These are phyloP conservation scores for Mus caroli DNA, from an alignment of 2,797 vertebrate species.

Conservation along the genomic window DNA sequence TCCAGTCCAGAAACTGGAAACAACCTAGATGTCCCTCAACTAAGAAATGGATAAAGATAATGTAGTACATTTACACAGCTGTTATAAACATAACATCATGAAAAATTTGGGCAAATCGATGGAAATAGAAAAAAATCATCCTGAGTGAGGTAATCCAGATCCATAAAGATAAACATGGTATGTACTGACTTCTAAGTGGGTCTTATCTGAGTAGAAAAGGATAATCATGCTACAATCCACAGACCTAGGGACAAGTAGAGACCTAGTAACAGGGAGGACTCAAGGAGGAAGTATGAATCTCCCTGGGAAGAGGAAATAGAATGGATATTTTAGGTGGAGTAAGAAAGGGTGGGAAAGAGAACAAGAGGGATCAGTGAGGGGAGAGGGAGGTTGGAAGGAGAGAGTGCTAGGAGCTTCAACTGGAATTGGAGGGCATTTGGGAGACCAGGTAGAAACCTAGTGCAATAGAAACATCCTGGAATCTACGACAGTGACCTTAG, in stretches of 20 bases:
- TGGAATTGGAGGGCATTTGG: neutral
- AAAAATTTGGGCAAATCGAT: neutral
- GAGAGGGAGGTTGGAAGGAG: neutral
- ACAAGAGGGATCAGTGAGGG: neutral
- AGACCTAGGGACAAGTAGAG: neutral
- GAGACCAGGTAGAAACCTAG: neutral
- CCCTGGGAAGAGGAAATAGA: neutral
- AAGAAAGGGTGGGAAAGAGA: neutral
- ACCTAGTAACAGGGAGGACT: neutral
- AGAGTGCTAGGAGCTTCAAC: neutral
- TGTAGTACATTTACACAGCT: neutral
- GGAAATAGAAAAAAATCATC: neutral
- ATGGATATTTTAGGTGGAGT: neutral
- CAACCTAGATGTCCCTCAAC: neutral
- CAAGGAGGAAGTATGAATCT: neutral
- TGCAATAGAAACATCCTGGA: neutral
- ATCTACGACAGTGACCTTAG: neutral
- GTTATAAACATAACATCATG: neutral
- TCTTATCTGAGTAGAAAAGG: neutral
- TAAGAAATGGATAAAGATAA: neutral
- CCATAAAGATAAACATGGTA: neutral
- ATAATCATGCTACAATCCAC: neutral
- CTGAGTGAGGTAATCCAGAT: neutral
- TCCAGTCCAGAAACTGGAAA: neutral
- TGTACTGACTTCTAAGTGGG: neutral